phyloP scores from a whole-genome alignment of 2,888 invertebrate genomes.

The Epicampocera succincta region DNA sequence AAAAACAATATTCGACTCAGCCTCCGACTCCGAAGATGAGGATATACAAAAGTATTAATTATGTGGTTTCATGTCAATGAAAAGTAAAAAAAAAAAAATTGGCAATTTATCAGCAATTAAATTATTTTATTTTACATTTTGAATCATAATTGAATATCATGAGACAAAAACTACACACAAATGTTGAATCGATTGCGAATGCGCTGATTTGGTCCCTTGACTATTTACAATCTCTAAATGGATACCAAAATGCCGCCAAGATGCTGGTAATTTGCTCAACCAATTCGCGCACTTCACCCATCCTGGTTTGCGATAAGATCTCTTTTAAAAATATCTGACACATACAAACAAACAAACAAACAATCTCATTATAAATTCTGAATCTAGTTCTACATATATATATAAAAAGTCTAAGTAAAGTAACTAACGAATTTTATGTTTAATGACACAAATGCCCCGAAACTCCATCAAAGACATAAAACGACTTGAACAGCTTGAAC shows the following conservation, averaged over 20 bases:
- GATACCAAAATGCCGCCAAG: background rate
- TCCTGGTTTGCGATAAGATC: conserved; percentile 6
- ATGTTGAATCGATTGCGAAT: no score
- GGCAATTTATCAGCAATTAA: no score
- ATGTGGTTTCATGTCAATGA: no score
- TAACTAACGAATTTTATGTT: conserved; percentile 23
- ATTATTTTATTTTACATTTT: no score
- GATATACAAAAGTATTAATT: no score
- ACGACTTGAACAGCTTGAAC: conserved; percentile 30
- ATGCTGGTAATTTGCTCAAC: conserved; percentile 9
- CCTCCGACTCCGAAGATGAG: no score
- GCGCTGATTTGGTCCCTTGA: background rate
- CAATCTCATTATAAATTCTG: conserved; percentile 49
- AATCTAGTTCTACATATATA: conserved; percentile 31
- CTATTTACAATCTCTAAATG: conserved; percentile 23
- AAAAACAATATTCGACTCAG: no score
- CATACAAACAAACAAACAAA: conserved; percentile 1
- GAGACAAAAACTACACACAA: no score
- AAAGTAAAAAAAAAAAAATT: no score
- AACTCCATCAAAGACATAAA: conserved; percentile 26
- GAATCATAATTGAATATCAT: no score
- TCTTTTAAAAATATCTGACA: background rate
- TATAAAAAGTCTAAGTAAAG: conserved; percentile 19
- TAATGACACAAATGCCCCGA: conserved; percentile 41
- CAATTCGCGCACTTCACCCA: conserved; percentile 16